These are phyloP conservation scores for Orussus abietinus DNA, from an alignment of 1,140 invertebrate genomes.

Conservation along the genomic window DNA sequence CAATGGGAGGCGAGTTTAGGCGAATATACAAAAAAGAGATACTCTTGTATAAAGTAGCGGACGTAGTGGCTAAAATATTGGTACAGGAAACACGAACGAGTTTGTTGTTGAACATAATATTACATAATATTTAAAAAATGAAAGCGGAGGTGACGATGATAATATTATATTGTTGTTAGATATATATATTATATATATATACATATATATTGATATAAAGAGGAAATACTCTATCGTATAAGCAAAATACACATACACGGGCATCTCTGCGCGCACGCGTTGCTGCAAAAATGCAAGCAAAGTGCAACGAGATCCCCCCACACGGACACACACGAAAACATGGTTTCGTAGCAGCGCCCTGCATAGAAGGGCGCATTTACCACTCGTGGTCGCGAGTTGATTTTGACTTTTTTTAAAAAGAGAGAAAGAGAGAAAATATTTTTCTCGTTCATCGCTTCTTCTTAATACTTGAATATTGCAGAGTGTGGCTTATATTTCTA, in stretches of 20 bases:
- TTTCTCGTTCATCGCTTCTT: conserved; percentile 10
- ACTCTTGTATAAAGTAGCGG: conserved; percentile 28
- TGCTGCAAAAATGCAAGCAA: background rate
- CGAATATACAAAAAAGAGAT: conserved; percentile 6
- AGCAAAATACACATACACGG: conserved; percentile 19
- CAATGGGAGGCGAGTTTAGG: too few species aligned
- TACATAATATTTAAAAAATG: conserved; percentile 36
- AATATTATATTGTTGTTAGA: conserved; percentile 50
- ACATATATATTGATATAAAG: conserved; percentile 40
- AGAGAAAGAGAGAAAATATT: conserved; percentile 13
- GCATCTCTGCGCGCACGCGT: conserved; percentile 15
- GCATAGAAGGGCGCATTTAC: conserved; percentile 24
- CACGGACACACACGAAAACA: conserved; percentile 2
- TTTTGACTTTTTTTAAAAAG: conserved; percentile 18
- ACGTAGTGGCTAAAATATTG: conserved; percentile 28
- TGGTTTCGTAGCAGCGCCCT: conserved; percentile 21
- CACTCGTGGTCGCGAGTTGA: too few species aligned
- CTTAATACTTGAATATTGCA: too few species aligned
- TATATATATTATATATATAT: conserved; percentile 37
- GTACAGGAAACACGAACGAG: conserved; percentile 32
- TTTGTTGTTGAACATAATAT: conserved; percentile 49
- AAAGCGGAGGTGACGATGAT: conserved; percentile 38
- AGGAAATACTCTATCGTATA: conserved; percentile 28
- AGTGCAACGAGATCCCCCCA: too few species aligned
- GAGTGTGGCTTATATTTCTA: too few species aligned